Conservation (phyloP, 2,888 invertebrate species). For the Phalera bucephala region DNA sequence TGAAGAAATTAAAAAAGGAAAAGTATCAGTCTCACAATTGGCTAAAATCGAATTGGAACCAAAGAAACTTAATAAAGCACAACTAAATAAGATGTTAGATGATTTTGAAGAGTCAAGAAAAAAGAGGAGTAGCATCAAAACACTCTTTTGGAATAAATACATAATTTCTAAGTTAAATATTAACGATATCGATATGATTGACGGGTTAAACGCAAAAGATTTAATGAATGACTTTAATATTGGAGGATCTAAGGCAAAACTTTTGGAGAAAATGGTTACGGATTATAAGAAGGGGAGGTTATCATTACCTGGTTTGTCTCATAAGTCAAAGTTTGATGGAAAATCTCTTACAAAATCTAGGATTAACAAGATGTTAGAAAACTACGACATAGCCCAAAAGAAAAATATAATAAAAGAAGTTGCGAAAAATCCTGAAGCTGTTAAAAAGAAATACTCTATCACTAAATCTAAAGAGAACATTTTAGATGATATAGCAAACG, state of each 20-base stretch:
- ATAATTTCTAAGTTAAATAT: constrained; percentile 27
- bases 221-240: constrained; percentile 33
- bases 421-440: constrained; percentile 8
- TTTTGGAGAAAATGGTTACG: constrained; percentile 37
- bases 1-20: constrained; percentile 1
- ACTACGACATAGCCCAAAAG: constrained; percentile 27
- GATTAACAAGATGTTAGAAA: constrained; percentile 28
- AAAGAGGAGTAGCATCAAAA: constrained; percentile 4
- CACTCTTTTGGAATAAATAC: constrained; percentile 33
- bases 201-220: constrained; percentile 24
- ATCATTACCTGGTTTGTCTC: constrained; percentile 28
- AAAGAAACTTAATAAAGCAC: constrained; percentile 2
- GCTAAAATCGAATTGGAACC: background rate
- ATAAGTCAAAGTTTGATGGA: constrained; percentile 26
- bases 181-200: constrained; percentile 33
- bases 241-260: constrained; percentile 26
- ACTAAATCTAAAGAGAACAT: constrained; percentile 1
- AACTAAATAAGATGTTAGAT: constrained; percentile 3
- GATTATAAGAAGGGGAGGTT: constrained; percentile 37
- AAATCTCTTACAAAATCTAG: constrained; percentile 30
- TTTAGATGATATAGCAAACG: constrained; percentile 12
- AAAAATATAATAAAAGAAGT: constrained; percentile 11
- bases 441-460: constrained; percentile 17
- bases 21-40: background rate
- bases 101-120: constrained; percentile 9